Evolutionary conservation across 2,888 invertebrate genomes (phyloP).

Genomic region (Rhagonycha lutea): DNA sequence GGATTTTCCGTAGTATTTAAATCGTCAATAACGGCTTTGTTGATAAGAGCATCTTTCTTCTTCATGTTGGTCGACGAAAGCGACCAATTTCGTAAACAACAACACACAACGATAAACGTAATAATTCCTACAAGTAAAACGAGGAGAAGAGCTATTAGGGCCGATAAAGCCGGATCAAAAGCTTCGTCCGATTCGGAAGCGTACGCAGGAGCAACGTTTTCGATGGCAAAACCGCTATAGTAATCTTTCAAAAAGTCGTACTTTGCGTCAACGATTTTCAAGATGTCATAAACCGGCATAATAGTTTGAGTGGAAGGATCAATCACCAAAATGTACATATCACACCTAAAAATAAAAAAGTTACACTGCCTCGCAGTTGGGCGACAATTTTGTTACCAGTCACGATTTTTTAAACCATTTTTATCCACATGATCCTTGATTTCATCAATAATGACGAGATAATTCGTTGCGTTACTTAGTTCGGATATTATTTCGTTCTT

Average conservation of each 20-base stretch:
- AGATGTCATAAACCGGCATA: constrained; percentile 74
- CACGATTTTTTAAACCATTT: constrained; percentile 64
- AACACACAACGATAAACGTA: constrained; percentile 85
- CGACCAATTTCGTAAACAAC: constrained; percentile 87
- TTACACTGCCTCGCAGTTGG: not conserved
- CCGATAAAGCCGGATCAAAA: constrained; percentile 85
- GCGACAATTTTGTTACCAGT: constrained; percentile 60
- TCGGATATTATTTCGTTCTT: constrained; percentile 72
- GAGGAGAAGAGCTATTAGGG: constrained; percentile 81
- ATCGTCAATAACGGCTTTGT: constrained; percentile 82
- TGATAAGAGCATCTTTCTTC: constrained; percentile 80
- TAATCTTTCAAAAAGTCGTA: constrained; percentile 84
- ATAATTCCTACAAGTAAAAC: constrained; percentile 85
- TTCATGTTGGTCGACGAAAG: constrained; percentile 80
- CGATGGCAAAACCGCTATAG: constrained; percentile 74
- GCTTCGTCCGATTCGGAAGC: constrained; percentile 70
- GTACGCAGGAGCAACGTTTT: constrained; percentile 74
- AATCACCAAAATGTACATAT: constrained; percentile 83
- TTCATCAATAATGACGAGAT: constrained; percentile 79
- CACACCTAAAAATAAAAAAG: constrained; percentile 66
- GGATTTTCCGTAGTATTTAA: constrained; percentile 90
- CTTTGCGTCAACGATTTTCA: constrained; percentile 81
- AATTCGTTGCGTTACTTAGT: constrained; percentile 75
- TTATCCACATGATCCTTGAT: constrained; percentile 75
- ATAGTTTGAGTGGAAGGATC: constrained; percentile 75